Evolutionary conservation across 1,140 invertebrate species (phyloP).

Genomic region (Monomorium pharaonis): DNA sequence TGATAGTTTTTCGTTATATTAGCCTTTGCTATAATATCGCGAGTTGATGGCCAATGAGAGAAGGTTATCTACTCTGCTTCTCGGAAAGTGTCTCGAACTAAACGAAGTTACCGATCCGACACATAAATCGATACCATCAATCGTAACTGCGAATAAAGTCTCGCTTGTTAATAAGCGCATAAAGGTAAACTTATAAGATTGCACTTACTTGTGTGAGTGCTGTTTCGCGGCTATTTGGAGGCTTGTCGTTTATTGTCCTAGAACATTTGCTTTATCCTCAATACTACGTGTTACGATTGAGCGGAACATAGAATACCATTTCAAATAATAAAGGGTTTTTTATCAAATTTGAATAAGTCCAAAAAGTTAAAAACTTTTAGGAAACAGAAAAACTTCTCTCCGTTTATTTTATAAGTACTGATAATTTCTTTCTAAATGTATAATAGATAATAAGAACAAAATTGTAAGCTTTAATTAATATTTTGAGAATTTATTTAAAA

Average conservation of each 20-base stretch:
- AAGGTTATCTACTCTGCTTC: constrained; percentile 71
- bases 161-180: constrained; percentile 70
- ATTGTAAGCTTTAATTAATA: too few relatives aligned
- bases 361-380: too few relatives aligned
- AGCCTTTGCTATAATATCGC: constrained; percentile 69
- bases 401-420: too few relatives aligned
- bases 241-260: constrained; percentile 51
- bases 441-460: too few relatives aligned
- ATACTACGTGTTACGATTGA: constrained; percentile 50
- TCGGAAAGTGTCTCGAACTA: constrained; percentile 67
- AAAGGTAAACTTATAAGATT: constrained; percentile 73
- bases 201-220: constrained; percentile 61
- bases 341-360: too few relatives aligned
- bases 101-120: constrained; percentile 70
- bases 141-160: constrained; percentile 69
- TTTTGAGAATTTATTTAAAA: too few relatives aligned
- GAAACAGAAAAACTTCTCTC: too few relatives aligned
- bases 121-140: constrained; percentile 69
- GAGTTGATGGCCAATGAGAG: constrained; percentile 66
- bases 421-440: too few relatives aligned
- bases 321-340: neutral
- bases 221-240: constrained; percentile 43
- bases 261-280: constrained; percentile 29
- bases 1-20: constrained; percentile 70
- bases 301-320: neutral